Evolutionary conservation across 2,888 invertebrate genomes (phyloP), one percentile per base, ranked within the genome.

Genomic region (Drosophila diplacantha): DNA sequence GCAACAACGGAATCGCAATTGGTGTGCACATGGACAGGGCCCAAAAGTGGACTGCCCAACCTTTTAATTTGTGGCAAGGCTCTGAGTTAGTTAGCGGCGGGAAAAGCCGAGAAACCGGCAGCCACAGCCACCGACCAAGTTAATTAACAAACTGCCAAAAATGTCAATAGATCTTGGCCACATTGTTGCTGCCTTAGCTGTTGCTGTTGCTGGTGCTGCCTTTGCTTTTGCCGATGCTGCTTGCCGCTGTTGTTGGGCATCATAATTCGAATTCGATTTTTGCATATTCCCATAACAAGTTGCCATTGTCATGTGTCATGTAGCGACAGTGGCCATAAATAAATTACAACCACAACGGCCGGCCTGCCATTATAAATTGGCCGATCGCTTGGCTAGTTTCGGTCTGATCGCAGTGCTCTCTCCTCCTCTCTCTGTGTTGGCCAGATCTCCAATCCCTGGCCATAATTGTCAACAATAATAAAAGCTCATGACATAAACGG

Each of bases 101-200:
- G 60, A 56, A 65, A 53, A 35, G 6, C 8, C 32, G 34, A 49
- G 39, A 49, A 69, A 32, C 68, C 68, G 58, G 22, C 66, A 57
- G 39, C 71, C 71, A 73, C 75, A 74, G 20, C 44, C 44, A 73
- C 77, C 69, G 60, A 66, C 71, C 81, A 85, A 85, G 87, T 86
- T 86, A 86, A 86, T 86, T 86, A 86, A 86, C 86, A 76, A 85
- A 85, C 84, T 85, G 86, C 85, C 86, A 85, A 86, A 85, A 86
- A 84, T 80, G 80, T 83, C 83, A 82, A 80, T 78, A 69, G 52
- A 69, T 63, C 65, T 65, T 49, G 50, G 67, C 51, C 47, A 68
- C 60, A 49, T 47, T 63, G 53, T 58, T 46, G 55, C 29, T 55
- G 59, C 54, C 44, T 47, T 43, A 37, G 53, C 43, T 54, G 55